Base-by-base conservation (phyloP, 2,888 invertebrate species). In the Apoda limacodes region DNA sequence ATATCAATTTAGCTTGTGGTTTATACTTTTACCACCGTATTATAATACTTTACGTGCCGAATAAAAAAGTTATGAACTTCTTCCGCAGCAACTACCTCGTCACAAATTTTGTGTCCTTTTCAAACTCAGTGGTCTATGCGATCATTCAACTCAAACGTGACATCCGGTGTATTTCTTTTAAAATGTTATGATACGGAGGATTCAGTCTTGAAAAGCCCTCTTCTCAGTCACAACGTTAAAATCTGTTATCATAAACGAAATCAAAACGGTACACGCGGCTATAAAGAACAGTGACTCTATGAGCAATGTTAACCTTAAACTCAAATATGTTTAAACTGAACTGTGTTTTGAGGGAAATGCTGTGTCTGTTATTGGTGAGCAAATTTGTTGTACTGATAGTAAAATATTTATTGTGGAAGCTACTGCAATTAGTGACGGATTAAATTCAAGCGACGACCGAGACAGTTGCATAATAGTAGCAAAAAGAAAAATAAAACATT, bases 71-170 rank as follows among this genome's bases (percentile, higher is more conserved):
- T n/a, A n/a, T n/a, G n/a, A n/a, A n/a, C n/a, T n/a, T n/a, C n/a
- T n/a, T n/a, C n/a, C n/a, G n/a, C n/a, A n/a, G n/a, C n/a, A n/a
- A n/a, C n/a, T n/a, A n/a, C n/a, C n/a, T n/a, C n/a, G n/a, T n/a
- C n/a, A n/a, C n/a, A n/a, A n/a, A n/a, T n/a, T n/a, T n/a, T n/a
- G n/a, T n/a, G n/a, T n/a, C n/a, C n/a, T n/a, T n/a, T n/a, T n/a
- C n/a, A n/a, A n/a, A n/a, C n/a, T n/a, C n/a, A n/a, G n/a, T n/a
- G n/a, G n/a, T n/a, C n/a, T n/a, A n/a, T n/a, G n/a, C 60, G 71
- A 70, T 61, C 69, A 42, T 72, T 71, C 66, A 69, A 67, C 66
- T 64, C 52, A 52, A 48, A 70, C 75, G 76, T 76, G 76, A 72
- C 68, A 55, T 71, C 72, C 75, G 75, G 62, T 47, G 39, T 51